These are phyloP conservation scores for Sesamia nonagrioides DNA, from an alignment of 1,140 invertebrate genomes.

Conservation along the genomic window DNA sequence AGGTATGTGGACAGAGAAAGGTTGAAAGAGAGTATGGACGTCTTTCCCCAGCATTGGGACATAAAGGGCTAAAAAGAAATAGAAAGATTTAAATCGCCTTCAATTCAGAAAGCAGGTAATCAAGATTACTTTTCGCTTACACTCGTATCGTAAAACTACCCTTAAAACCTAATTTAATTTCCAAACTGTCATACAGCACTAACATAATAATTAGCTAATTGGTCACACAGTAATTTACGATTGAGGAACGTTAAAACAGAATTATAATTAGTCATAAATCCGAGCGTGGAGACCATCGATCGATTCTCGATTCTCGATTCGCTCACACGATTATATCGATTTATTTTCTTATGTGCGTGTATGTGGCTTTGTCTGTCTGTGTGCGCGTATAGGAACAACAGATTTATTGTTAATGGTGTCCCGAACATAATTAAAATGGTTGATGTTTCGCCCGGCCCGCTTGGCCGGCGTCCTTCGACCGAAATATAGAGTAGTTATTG, in stretches of 20 bases:
- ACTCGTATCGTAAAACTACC: background rate
- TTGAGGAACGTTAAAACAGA: conserved; percentile 56
- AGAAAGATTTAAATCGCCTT: too few species aligned
- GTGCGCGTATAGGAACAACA: conserved; percentile 74
- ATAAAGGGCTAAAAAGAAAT: too few species aligned
- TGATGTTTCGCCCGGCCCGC: conserved; percentile 79
- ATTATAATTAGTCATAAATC: conserved; percentile 81
- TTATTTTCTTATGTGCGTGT: conserved; percentile 58
- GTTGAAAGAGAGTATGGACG: too few species aligned
- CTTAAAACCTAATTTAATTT: conserved; percentile 34
- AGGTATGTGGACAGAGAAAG: too few species aligned
- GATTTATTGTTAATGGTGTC: conserved; percentile 87
- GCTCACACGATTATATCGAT: conserved; percentile 66
- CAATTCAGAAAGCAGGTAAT: too few species aligned
- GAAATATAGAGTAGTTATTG: conserved; percentile 57
- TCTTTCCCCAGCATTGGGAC: too few species aligned
- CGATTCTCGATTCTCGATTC: conserved; percentile 40
- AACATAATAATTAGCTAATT: conserved; percentile 78
- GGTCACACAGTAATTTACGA: conserved; percentile 79
- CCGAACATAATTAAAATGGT: conserved; percentile 86
- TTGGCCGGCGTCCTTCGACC: conserved; percentile 68
- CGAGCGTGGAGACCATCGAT: conserved; percentile 40
- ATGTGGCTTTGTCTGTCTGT: conserved; percentile 54
- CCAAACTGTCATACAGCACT: conserved; percentile 48
- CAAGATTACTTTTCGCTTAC: too few species aligned